phyloP scores from a whole-genome alignment of 30 jellyfish, hydroid and myxozoan species.

The Cassiopea xamachana region DNA sequence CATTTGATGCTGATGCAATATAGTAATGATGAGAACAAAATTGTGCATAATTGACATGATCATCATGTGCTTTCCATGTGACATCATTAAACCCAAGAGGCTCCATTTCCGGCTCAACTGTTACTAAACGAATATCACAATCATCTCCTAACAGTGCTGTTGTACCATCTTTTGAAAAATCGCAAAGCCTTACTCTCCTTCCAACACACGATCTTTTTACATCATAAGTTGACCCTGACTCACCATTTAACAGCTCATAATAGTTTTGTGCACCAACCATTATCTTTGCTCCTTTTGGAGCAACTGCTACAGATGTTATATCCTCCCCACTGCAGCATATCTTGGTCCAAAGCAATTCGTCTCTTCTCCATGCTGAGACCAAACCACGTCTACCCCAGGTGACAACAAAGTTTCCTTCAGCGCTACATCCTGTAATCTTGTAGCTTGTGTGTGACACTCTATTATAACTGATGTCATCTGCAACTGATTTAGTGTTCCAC shows the following conservation, averaged over 20 bases:
- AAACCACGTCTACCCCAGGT: constrained; percentile 55
- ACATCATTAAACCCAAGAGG: constrained; percentile 43
- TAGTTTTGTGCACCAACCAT: constrained; percentile 56
- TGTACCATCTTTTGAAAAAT: constrained; percentile 35
- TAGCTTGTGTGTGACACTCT: constrained; percentile 5
- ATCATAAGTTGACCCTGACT: constrained; percentile 37
- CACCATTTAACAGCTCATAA: constrained; percentile 40
- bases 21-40: background rate
- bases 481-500: constrained; percentile 10
- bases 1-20: constrained; percentile 38
- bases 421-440: constrained; percentile 20
- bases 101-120: constrained; percentile 42
- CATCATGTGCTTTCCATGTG: constrained; percentile 52
- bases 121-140: constrained; percentile 35
- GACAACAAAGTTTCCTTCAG: constrained; percentile 20
- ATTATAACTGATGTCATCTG: background rate
- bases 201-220: constrained; percentile 54
- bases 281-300: constrained; percentile 40
- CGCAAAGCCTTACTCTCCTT: constrained; percentile 24
- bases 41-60: constrained; percentile 21
- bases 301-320: constrained; percentile 25
- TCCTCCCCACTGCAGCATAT: constrained; percentile 64
- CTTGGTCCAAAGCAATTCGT: constrained; percentile 31
- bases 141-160: constrained; percentile 42
- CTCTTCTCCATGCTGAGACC: constrained; percentile 30